A percentile compares a stretch with the other conserved stretches of the same genome.
phyloP scores from a whole-genome alignment of 2,113 vertebrate species.

The Aplodontia rufa region DNA sequence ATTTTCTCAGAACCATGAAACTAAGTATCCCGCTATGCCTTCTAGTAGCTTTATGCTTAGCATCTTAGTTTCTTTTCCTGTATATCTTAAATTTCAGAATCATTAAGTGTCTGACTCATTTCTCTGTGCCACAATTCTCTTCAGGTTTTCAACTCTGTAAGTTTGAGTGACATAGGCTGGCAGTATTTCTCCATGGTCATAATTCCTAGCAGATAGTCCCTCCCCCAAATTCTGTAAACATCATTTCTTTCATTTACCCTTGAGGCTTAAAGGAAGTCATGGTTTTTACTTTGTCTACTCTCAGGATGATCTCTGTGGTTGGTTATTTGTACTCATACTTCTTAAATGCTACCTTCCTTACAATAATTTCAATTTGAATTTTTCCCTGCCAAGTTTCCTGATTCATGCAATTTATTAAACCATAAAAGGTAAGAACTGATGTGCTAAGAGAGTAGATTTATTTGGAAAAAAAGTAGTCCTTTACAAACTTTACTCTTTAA shows the following conservation, averaged over 20 bases:
- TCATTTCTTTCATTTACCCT: background rate
- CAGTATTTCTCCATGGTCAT: background rate
- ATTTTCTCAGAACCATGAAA: background rate
- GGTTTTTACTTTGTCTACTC: background rate
- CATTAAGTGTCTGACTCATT: background rate
- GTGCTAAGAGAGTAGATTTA: background rate
- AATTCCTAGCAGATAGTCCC: background rate
- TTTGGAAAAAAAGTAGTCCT: background rate
- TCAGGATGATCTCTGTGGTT: background rate
- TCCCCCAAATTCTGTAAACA: background rate
- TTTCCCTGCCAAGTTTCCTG: background rate
- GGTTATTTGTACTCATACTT: background rate
- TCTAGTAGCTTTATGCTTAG: background rate
- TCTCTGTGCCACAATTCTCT: background rate
- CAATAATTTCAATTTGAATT: background rate
- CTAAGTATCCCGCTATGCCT: background rate
- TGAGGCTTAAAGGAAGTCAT: background rate
- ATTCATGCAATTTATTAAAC: background rate
- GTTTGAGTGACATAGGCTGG: background rate
- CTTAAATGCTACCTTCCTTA: background rate
- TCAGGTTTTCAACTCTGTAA: background rate
- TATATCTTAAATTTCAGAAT: background rate
- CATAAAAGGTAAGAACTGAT: background rate
- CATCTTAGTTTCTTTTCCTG: background rate
- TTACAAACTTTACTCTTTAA: constrained; percentile 7